Percentiles rank a stretch among this genome's conserved stretches.
Conservation (phyloP, 2,797 vertebrate genomes). For the Spinibarbus caldwelli region DNA sequence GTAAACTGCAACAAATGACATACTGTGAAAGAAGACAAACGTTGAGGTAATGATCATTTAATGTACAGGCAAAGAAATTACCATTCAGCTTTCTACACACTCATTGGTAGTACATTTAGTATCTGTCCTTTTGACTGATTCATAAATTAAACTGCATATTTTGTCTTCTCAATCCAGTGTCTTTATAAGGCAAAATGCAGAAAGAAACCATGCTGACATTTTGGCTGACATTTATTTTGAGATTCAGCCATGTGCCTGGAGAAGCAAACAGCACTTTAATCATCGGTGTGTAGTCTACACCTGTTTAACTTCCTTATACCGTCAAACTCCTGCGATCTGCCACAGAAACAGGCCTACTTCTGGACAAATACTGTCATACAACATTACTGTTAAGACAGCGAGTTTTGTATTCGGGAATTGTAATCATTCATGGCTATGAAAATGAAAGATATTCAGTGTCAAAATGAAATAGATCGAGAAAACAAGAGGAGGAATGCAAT, state of each 20-base stretch:
- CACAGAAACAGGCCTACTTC: not conserved
- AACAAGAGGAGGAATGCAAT: constrained; percentile 13
- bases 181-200: constrained; percentile 75
- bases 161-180: constrained; percentile 66
- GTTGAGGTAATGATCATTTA: not conserved
- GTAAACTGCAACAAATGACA: not conserved
- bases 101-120: constrained; percentile 22
- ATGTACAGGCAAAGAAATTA: not conserved
- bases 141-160: constrained; percentile 65
- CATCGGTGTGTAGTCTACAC: constrained; percentile 19
- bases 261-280: constrained; percentile 32
- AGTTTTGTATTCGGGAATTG: not conserved
- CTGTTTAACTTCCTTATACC: constrained; percentile 16
- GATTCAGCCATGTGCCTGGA: constrained; percentile 58
- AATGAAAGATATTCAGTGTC: not conserved
- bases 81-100: constrained; percentile 49
- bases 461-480: not conserved
- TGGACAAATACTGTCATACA: not conserved
- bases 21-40: not conserved
- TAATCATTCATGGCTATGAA: not conserved
- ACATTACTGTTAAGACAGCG: not conserved
- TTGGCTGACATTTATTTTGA: constrained; percentile 72
- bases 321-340: constrained; percentile 9
- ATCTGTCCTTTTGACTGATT: constrained; percentile 69
- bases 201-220: constrained; percentile 72